Conservation (phyloP, 2,888 invertebrate genomes). For the Lasioglossum morio region DNA sequence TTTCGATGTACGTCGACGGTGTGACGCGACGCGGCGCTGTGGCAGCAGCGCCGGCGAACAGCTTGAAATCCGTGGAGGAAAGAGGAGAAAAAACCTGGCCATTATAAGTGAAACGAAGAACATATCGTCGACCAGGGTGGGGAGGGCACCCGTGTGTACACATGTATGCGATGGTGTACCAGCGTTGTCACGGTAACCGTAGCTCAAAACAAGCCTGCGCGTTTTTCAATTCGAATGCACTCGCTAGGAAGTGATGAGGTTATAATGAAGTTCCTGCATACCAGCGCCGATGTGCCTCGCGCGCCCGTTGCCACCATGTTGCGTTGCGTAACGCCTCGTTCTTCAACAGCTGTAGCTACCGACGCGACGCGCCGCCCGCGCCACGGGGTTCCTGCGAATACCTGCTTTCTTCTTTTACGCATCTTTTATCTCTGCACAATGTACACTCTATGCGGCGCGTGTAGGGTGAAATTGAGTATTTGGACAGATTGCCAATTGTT, state of each 20-base stretch:
- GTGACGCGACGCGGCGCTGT: constrained; percentile 29
- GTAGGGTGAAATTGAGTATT: neutral
- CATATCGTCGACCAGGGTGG: constrained; percentile 32
- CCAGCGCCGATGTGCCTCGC: constrained; percentile 33
- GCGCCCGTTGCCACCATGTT: constrained; percentile 47
- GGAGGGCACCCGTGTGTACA: constrained; percentile 16
- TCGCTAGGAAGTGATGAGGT: constrained; percentile 74
- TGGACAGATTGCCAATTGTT: neutral
- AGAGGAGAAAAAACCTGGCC: constrained; percentile 43
- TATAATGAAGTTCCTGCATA: constrained; percentile 72
- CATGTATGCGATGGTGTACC: constrained; percentile 33
- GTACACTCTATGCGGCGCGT: neutral
- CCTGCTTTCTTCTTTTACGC: neutral
- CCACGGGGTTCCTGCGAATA: neutral
- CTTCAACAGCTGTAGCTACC: constrained; percentile 30
- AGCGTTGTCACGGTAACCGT: constrained; percentile 76
- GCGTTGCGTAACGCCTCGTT: constrained; percentile 69
- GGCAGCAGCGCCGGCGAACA: constrained; percentile 21
- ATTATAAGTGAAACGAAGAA: constrained; percentile 43
- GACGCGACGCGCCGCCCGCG: neutral
- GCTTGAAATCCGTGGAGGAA: constrained; percentile 50
- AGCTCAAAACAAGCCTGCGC: constrained; percentile 76
- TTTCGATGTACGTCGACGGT: constrained; percentile 64
- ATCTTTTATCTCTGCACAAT: constrained; percentile 1
- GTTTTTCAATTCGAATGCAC: constrained; percentile 76